These are phyloP conservation scores for Sylvia borin DNA, from an alignment of 2,797 vertebrate genomes.

Conservation along the genomic window DNA sequence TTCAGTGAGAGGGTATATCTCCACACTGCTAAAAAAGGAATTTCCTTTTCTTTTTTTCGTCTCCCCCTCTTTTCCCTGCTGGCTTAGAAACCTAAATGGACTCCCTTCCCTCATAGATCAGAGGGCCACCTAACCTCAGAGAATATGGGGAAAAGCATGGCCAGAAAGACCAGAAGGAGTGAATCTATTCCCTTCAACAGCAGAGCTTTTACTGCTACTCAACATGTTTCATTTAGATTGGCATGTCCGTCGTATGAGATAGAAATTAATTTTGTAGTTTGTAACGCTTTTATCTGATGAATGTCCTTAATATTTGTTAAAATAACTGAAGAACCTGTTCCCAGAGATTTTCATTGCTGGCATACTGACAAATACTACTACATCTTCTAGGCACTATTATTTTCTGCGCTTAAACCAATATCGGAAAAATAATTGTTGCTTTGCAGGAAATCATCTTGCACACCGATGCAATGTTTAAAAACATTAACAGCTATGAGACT, in stretches of 20 bases:
- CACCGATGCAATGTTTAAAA: background rate
- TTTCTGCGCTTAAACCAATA: background rate
- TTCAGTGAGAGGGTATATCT: background rate
- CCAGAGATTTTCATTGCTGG: background rate
- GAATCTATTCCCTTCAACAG: background rate
- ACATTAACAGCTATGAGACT: background rate
- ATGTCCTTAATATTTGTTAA: background rate
- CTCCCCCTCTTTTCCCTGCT: background rate
- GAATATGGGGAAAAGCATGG: background rate
- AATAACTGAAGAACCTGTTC: background rate
- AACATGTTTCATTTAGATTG: background rate
- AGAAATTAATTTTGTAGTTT: background rate
- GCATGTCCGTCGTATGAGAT: background rate
- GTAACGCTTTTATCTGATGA: accelerated
- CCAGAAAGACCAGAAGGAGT: background rate
- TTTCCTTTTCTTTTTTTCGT: background rate
- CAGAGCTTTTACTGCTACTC: background rate
- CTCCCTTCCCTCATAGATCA: background rate
- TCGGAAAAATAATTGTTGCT: background rate
- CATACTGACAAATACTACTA: background rate
- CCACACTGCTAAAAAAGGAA: background rate
- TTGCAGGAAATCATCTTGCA: background rate
- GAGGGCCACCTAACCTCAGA: background rate
- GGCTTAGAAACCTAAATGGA: background rate
- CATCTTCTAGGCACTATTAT: background rate